Percentiles rank a stretch among this genome's conserved stretches.
These are phyloP conservation scores for Rhagonycha lutea DNA, from an alignment of 2,888 invertebrate genomes.

Conservation along the genomic window DNA sequence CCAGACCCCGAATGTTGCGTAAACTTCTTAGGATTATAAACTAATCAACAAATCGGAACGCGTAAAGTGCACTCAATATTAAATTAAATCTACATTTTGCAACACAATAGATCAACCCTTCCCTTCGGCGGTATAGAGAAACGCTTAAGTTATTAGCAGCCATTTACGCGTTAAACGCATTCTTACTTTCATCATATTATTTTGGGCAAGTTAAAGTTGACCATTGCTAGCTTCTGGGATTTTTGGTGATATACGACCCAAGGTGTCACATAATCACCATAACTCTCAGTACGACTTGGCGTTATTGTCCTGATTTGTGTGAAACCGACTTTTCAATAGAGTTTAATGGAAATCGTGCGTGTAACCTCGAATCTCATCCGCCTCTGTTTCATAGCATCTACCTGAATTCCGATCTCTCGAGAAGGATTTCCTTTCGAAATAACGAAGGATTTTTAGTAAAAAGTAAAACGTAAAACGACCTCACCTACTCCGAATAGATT, in stretches of 20 bases:
- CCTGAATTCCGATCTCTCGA: slow-evolving; percentile 22
- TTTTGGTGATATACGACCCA: slow-evolving; percentile 34
- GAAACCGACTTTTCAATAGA: slow-evolving; percentile 27
- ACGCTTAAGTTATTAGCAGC: background rate
- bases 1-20: slow-evolving; percentile 15
- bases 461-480: background rate
- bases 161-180: background rate
- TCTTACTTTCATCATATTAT: background rate
- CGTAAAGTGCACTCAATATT: slow-evolving; percentile 17
- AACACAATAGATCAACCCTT: slow-evolving; percentile 10
- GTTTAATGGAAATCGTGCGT: slow-evolving; percentile 28
- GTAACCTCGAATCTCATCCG: slow-evolving; percentile 13
- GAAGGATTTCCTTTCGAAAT: slow-evolving; percentile 13
- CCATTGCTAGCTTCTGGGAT: slow-evolving; percentile 21
- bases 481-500: background rate
- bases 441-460: background rate
- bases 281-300: slow-evolving; percentile 35
- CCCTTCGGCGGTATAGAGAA: background rate
- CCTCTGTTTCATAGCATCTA: slow-evolving; percentile 20
- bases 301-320: slow-evolving; percentile 29
- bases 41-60: slow-evolving; percentile 21
- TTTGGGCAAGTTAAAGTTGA: slow-evolving; percentile 19
- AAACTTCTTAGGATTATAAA: slow-evolving; percentile 23
- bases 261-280: slow-evolving; percentile 42
- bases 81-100: slow-evolving; percentile 15